Conservation (phyloP, 1,140 invertebrate species). For the Penaeus chinensis region DNA sequence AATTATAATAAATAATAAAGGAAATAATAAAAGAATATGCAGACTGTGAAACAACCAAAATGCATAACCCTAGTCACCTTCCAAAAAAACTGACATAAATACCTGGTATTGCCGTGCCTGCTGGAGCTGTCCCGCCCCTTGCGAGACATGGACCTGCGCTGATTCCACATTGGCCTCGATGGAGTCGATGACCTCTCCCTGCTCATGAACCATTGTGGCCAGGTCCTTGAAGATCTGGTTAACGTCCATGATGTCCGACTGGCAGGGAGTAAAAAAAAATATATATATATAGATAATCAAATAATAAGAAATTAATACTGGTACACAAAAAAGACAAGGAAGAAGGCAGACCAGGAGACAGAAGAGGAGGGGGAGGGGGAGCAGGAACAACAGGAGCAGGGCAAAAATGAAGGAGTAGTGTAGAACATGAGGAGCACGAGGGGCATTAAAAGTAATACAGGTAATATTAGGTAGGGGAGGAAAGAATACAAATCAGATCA, state of each 20-base stretch:
- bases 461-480: too few species aligned
- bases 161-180: slow-evolving; percentile 96
- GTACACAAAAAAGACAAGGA: slow-evolving; percentile 20
- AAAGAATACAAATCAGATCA: too few species aligned
- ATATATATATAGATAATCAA: neutral
- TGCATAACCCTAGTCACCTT: neutral
- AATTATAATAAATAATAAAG: too few species aligned
- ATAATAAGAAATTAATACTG: neutral
- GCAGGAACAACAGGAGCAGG: too few species aligned
- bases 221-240: slow-evolving; percentile 98
- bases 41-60: neutral
- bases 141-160: slow-evolving; percentile 86
- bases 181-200: slow-evolving; percentile 95
- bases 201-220: slow-evolving; percentile 94
- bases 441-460: too few species aligned
- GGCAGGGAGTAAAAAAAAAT: slow-evolving; percentile 68
- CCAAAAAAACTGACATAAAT: slow-evolving; percentile 24
- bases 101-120: slow-evolving; percentile 86
- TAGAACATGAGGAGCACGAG: too few species aligned
- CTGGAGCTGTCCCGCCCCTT: slow-evolving; percentile 82
- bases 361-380: neutral
- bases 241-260: slow-evolving; percentile 94
- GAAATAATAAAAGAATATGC: slow-evolving; percentile 7
- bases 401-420: too few species aligned
- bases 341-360: neutral